A percentile compares a stretch with the other conserved stretches of the same genome.
Conservation (phyloP, 2,113 vertebrate genomes). For the Sturnus vulgaris region DNA sequence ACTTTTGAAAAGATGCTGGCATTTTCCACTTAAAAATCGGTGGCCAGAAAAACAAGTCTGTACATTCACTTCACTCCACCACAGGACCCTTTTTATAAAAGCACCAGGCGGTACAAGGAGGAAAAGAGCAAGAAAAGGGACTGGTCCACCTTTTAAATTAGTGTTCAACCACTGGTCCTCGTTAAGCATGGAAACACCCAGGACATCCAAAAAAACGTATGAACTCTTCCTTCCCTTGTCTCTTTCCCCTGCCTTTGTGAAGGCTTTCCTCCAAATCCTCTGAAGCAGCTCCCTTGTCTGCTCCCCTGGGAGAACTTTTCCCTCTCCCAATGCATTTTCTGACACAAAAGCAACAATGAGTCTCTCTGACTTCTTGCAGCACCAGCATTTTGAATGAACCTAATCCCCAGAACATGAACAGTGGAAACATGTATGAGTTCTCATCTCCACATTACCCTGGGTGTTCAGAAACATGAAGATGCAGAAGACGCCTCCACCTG, state of each 20-base stretch:
- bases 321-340: background rate
- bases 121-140: background rate
- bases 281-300: background rate
- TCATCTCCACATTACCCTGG: background rate
- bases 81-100: background rate
- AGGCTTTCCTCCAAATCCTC: background rate
- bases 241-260: background rate
- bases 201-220: background rate
- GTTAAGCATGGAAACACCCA: background rate
- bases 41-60: background rate
- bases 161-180: background rate
- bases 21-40: background rate
- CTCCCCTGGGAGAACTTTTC: background rate
- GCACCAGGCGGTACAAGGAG: background rate
- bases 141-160: background rate
- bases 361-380: conserved; percentile 13
- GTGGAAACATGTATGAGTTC: background rate
- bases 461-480: background rate
- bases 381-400: background rate
- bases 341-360: background rate
- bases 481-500: background rate
- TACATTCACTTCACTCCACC: background rate
- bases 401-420: background rate
- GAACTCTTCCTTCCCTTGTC: background rate
- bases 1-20: background rate